These are phyloP conservation scores for Heterodera carotae DNA, from an alignment of 1,140 invertebrate genomes.

Conservation along the genomic window DNA sequence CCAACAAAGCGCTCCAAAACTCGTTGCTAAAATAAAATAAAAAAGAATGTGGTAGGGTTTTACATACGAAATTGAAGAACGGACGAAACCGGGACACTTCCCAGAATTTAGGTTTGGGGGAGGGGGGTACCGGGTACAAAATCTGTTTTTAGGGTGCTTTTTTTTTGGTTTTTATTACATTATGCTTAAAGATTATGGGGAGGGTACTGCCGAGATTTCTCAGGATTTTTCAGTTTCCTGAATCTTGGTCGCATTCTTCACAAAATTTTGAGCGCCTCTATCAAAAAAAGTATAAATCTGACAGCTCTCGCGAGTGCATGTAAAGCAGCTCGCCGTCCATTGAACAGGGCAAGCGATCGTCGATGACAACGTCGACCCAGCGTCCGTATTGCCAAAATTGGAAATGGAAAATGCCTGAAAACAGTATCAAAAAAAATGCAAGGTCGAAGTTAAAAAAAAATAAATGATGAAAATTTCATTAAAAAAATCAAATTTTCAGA, in stretches of 20 bases:
- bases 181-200: too few species aligned
- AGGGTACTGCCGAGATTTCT: too few species aligned
- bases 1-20: constrained; percentile 79
- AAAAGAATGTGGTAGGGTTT: too few species aligned
- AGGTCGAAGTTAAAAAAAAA: neutral
- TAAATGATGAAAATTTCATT: constrained; percentile 1
- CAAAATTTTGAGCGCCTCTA: too few species aligned
- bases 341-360: constrained; percentile 79
- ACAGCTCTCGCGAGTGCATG: constrained; percentile 74
- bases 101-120: too few species aligned
- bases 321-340: constrained; percentile 77
- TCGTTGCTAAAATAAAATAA: constrained; percentile 90
- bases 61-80: too few species aligned
- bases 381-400: constrained; percentile 66
- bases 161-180: too few species aligned
- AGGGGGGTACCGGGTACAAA: too few species aligned
- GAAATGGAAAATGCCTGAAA: constrained; percentile 60
- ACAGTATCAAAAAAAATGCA: neutral
- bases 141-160: too few species aligned
- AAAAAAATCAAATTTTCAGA: neutral
- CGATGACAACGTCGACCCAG: constrained; percentile 78
- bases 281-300: constrained; percentile 75
- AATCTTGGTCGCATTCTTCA: too few species aligned
- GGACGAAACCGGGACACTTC: too few species aligned
- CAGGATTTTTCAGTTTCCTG: too few species aligned